phyloP scores from a whole-genome alignment of 2,113 vertebrate genomes.

The Vanacampus margaritifer region DNA sequence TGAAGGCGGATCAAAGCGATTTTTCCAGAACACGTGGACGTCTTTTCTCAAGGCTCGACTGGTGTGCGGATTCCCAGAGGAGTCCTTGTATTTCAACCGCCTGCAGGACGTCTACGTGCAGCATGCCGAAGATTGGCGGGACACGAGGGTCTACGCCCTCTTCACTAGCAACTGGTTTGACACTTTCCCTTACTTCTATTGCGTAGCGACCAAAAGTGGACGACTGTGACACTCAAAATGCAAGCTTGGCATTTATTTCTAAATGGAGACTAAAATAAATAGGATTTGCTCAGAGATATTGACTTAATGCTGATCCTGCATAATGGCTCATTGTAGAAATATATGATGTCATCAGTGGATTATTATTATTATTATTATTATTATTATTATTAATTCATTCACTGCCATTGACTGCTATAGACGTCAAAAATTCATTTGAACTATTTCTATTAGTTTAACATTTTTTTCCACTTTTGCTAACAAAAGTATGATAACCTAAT shows the following conservation, averaged over 20 bases:
- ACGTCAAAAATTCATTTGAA: no score
- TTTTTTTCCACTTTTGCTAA: no score
- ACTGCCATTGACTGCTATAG: no score
- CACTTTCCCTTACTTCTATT: conserved; percentile 12
- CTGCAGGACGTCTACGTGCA: conserved; percentile 83
- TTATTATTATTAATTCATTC: no score
- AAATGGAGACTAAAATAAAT: background rate
- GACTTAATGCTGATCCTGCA: background rate
- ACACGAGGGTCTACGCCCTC: conserved; percentile 79
- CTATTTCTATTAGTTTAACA: no score
- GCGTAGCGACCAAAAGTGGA: conserved; percentile 2
- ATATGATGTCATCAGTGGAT: background rate
- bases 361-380: no score
- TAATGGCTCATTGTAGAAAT: background rate
- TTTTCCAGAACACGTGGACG: conserved; percentile 87
- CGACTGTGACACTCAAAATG: background rate
- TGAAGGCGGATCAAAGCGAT: conserved; percentile 79
- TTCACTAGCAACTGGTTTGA: conserved; percentile 90
- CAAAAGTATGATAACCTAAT: no score
- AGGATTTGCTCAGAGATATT: background rate
- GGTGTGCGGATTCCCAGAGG: conserved; percentile 80
- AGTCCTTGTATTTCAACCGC: conserved; percentile 84
- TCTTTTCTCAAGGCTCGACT: conserved; percentile 89
- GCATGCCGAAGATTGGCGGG: conserved; percentile 70
- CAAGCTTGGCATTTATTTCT: conserved; percentile 21